These are phyloP conservation scores for Dolomedes plantarius DNA, from an alignment of 2,888 invertebrate species.

Conservation along the genomic window DNA sequence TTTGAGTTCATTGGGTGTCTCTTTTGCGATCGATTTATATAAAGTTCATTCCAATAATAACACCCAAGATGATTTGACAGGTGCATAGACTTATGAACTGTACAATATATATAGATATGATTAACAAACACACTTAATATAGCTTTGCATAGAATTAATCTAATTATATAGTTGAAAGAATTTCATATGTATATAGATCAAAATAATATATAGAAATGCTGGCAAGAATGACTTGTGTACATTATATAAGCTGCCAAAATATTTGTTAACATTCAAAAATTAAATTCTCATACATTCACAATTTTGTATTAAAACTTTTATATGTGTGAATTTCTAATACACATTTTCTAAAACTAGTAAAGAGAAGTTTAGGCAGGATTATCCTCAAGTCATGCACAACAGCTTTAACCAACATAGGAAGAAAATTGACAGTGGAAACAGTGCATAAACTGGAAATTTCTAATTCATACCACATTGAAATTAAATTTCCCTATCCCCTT, in stretches of 20 bases:
- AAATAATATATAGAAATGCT: constrained; percentile 16
- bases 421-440: neutral
- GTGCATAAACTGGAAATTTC: too few relatives aligned
- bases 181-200: neutral
- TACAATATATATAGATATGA: neutral
- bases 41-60: too few relatives aligned
- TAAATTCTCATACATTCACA: neutral
- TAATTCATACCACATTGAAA: too few relatives aligned
- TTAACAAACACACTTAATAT: too few relatives aligned
- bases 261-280: neutral
- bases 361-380: constrained; percentile 24
- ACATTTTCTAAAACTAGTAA: constrained; percentile 17
- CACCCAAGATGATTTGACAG: too few relatives aligned
- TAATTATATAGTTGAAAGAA: neutral
- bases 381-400: neutral
- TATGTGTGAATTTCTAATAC: constrained; percentile 2
- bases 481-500: too few relatives aligned
- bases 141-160: too few relatives aligned
- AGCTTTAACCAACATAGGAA: too few relatives aligned
- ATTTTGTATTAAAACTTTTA: constrained; percentile 11
- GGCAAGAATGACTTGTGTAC: neutral
- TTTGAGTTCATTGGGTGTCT: too few relatives aligned
- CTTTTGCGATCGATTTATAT: too few relatives aligned
- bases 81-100: too few relatives aligned
- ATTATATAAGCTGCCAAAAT: constrained; percentile 7